Percentiles rank a stretch among this genome's conserved stretches.
phyloP scores from a whole-genome alignment of 2,113 vertebrate genomes.

The Zosterops pallidus region DNA sequence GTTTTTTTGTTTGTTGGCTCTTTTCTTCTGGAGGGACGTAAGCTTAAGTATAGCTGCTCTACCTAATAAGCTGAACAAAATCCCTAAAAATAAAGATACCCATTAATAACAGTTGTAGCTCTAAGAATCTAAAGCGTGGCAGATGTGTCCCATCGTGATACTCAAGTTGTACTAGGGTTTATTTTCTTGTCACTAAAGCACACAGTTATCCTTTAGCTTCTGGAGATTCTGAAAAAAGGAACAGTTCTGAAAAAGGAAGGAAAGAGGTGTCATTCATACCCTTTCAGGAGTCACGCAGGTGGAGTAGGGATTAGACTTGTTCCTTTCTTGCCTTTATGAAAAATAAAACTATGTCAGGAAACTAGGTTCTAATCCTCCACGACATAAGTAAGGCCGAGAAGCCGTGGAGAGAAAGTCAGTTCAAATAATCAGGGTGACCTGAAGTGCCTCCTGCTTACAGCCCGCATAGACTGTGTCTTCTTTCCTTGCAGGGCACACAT shows the following conservation, averaged over 20 bases:
- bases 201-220: neutral
- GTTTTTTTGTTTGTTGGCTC: neutral
- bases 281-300: neutral
- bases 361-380: neutral
- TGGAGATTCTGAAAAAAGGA: neutral
- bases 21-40: neutral
- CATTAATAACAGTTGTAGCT: slow-evolving; percentile 14
- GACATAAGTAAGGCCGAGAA: neutral
- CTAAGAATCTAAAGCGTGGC: neutral
- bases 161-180: neutral
- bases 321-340: neutral
- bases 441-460: neutral
- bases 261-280: neutral
- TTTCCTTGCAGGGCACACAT: neutral
- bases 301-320: neutral
- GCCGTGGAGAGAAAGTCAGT: neutral
- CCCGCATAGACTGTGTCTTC: accelerated
- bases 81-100: neutral
- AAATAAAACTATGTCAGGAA: neutral
- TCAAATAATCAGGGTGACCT: neutral
- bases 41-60: neutral
- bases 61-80: slow-evolving; percentile 2
- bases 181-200: neutral
- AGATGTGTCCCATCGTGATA: neutral
- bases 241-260: neutral